Base-by-base conservation (phyloP, 2,888 invertebrate species). In the Phaedon cochleariae region DNA sequence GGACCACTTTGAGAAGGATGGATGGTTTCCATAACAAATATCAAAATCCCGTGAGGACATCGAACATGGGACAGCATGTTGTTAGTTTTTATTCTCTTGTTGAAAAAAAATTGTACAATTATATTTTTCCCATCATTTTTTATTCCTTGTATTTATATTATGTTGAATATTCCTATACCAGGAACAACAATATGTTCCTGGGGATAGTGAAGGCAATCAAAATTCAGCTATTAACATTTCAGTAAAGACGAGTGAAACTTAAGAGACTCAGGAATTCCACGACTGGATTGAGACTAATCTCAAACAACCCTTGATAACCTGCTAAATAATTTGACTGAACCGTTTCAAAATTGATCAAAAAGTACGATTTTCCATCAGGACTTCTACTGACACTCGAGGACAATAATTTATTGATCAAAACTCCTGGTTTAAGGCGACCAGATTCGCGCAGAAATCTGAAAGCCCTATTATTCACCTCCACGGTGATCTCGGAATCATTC, bases 261-360 rank as follows among this genome's bases (percentile, higher is more conserved):
- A 34, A 9, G 6, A 34, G 31, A 7, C 31, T 34, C 2, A 34
- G 6, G 10, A 34, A 9, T 9, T 34, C 31, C n/a, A n/a, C n/a
- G 9, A 34, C 31, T 9, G 31, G 10, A 10, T 10, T 10, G 9
- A 9, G 9, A 34, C 2, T 10, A 5, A 34, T 5, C 31, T 34
- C 31, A 10, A 34, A 9, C 6, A 34, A 10, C 31, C 31, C 31
- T 55, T 64, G 57, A 52, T 69, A 64, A 7, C 34, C 10, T 2
- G 31, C 31, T 34, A 10, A 2, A 34, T 34, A 10, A 9, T 10
- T 34, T 1, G 6, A 5, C 10, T 34, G 21, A 41, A 54, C 29
- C 2, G 62, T 61, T 53, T 68, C 18, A 1, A 70, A 17, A 5
- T 67, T 34, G n/a, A 70, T 12, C 34, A 62, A 41, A 2, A 66